Percentiles rank a stretch among this genome's conserved stretches.
Conservation (phyloP, 2,113 vertebrate species). For the Pungitius pungitius region DNA sequence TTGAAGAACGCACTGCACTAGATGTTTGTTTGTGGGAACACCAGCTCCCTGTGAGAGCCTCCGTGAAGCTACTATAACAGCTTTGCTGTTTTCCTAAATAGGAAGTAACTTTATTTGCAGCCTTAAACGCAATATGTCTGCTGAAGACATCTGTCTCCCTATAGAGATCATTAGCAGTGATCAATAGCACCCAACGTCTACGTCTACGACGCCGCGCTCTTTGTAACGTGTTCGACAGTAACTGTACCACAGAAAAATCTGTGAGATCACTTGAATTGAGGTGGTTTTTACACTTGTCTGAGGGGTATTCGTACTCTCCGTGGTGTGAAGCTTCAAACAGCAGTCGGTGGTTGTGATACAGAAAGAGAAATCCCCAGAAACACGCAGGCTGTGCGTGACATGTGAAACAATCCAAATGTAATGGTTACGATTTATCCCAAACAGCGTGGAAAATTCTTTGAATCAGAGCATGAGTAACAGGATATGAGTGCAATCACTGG, state of each 20-base stretch:
- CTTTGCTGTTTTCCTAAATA: constrained; percentile 35
- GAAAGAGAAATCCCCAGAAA: constrained; percentile 17
- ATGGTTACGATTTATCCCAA: constrained; percentile 15
- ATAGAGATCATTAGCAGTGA: constrained; percentile 62
- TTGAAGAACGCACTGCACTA: constrained; percentile 28
- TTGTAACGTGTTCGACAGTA: constrained; percentile 54
- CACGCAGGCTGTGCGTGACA: constrained; percentile 23
- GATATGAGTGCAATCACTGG: neutral
- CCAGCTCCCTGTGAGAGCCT: constrained; percentile 23
- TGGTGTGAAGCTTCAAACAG: constrained; percentile 54
- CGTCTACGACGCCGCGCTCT: neutral
- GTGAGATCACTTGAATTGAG: constrained; percentile 46
- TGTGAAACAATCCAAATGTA: neutral
- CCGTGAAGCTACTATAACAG: constrained; percentile 24
- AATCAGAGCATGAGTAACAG: neutral
- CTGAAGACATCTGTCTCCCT: constrained; percentile 46
- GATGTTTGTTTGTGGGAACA: constrained; percentile 17
- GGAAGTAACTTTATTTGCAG: constrained; percentile 19
- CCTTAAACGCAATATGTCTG: constrained; percentile 23
- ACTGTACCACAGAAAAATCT: constrained; percentile 45
- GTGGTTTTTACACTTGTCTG: constrained; percentile 52
- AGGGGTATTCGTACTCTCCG: constrained; percentile 34
- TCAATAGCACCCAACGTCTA: constrained; percentile 48
- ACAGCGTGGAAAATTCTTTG: constrained; percentile 5
- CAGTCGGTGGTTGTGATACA: neutral